Evolutionary conservation across 2,113 vertebrate genomes (phyloP).

Genomic region (Limanda limanda): DNA sequence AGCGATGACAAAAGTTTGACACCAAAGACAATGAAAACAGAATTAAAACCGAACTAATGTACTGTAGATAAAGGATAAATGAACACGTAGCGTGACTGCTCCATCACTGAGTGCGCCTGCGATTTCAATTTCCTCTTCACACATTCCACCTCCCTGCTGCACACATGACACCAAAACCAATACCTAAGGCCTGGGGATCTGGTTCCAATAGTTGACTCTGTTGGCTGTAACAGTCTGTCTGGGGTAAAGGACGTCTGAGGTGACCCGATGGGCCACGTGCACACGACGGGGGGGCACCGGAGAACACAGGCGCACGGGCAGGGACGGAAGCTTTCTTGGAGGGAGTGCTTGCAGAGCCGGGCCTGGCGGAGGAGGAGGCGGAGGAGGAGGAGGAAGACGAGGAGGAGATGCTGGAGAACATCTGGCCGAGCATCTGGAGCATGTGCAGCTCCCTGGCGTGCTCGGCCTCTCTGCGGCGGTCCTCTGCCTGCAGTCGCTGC

Average conservation of each 20-base stretch:
- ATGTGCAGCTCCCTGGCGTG: conserved; percentile 90
- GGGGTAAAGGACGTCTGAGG: conserved; percentile 42
- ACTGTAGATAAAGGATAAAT: no score
- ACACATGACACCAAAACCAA: conserved; percentile 36
- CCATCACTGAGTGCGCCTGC: conserved; percentile 14
- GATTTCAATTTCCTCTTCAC: conserved; percentile 10
- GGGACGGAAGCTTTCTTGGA: conserved; percentile 61
- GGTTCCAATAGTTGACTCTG: conserved; percentile 77
- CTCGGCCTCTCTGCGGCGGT: conserved; percentile 87
- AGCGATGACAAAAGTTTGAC: neutral
- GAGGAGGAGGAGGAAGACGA: conserved; percentile 50
- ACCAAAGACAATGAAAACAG: neutral
- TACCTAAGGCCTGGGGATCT: conserved; percentile 86
- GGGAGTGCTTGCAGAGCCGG: conserved; percentile 62
- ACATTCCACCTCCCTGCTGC: conserved; percentile 20
- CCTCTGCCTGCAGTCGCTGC: conserved; percentile 89
- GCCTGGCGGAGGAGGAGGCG: conserved; percentile 71
- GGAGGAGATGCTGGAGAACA: conserved; percentile 85
- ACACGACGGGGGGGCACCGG: conserved; percentile 41
- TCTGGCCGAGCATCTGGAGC: conserved; percentile 93
- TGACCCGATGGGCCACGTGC: conserved; percentile 40
- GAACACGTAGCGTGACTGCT: neutral
- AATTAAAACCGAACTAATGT: neutral
- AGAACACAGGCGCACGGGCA: conserved; percentile 59
- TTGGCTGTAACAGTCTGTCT: conserved; percentile 55